Percentiles rank a stretch among this genome's conserved stretches.
These are phyloP conservation scores for Monopis laevigella DNA, from an alignment of 2,888 invertebrate species.

Conservation along the genomic window DNA sequence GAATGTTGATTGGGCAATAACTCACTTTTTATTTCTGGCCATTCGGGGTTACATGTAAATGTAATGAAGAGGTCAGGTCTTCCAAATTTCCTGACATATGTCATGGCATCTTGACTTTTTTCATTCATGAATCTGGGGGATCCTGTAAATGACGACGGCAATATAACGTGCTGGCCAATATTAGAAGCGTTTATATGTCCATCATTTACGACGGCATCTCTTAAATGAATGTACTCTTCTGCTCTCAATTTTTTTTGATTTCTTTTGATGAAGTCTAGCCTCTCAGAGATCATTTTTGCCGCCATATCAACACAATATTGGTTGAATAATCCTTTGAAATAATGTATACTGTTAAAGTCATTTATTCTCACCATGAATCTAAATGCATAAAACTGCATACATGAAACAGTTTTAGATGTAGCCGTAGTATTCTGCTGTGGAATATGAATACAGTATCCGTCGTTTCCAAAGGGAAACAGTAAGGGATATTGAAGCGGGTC, in stretches of 20 bases:
- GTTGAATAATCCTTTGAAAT: slow-evolving; percentile 19
- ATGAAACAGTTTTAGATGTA: slow-evolving; percentile 12
- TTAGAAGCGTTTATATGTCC: slow-evolving; percentile 5
- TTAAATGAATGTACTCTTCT: slow-evolving; percentile 16
- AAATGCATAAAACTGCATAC: slow-evolving; percentile 16
- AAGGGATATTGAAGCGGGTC: slow-evolving; percentile 30
- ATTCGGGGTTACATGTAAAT: slow-evolving; percentile 22
- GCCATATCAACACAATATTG: slow-evolving; percentile 19
- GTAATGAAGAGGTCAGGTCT: slow-evolving; percentile 22
- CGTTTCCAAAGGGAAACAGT: slow-evolving; percentile 12
- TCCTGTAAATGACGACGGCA: slow-evolving; percentile 19
- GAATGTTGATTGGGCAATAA: slow-evolving; percentile 11
- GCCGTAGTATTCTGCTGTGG: slow-evolving; percentile 15
- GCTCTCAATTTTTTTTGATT: slow-evolving; percentile 19
- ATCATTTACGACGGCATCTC: slow-evolving; percentile 13
- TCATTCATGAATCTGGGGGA: slow-evolving; percentile 14
- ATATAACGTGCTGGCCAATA: slow-evolving; percentile 16
- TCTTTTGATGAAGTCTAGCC: slow-evolving; percentile 19
- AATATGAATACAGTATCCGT: slow-evolving; percentile 18
- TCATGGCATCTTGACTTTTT: slow-evolving; percentile 16
- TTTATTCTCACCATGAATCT: slow-evolving; percentile 20
- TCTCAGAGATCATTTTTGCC: slow-evolving; percentile 24
- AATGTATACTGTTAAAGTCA: slow-evolving; percentile 14
- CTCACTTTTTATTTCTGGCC: slow-evolving; percentile 8
- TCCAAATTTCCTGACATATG: slow-evolving; percentile 25